Evolutionary conservation across 2,888 invertebrate genomes (phyloP).

Genomic region (Crematogaster levior): DNA sequence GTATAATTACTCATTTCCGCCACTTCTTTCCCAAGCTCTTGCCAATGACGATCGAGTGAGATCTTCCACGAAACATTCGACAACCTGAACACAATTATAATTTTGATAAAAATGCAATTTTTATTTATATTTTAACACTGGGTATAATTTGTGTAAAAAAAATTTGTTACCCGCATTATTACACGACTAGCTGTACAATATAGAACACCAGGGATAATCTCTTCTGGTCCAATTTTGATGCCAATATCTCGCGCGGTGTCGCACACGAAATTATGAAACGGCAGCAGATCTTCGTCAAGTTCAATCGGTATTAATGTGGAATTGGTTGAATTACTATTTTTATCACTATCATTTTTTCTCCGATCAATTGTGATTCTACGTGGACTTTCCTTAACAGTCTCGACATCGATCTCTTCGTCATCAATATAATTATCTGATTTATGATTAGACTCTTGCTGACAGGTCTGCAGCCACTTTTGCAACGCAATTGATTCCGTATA

Average conservation of each 20-base stretch:
- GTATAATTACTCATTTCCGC: conserved; percentile 73
- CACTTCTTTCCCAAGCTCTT: conserved; percentile 79
- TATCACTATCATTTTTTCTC: background rate
- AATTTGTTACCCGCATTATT: conserved; percentile 77
- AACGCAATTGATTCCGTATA: conserved; percentile 77
- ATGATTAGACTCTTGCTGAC: conserved; percentile 59
- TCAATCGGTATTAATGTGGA: conserved; percentile 65
- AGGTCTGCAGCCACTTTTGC: conserved; percentile 78
- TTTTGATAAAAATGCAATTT: background rate
- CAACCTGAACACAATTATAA: conserved; percentile 65
- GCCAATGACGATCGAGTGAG: conserved; percentile 79
- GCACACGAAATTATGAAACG: conserved; percentile 84
- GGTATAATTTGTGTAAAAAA: background rate
- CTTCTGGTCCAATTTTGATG: conserved; percentile 85
- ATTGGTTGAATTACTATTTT: background rate
- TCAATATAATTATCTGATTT: conserved; percentile 51
- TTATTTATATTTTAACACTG: background rate
- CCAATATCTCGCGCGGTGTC: conserved; percentile 86
- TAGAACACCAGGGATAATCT: conserved; percentile 85
- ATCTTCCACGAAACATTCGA: conserved; percentile 81
- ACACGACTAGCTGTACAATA: conserved; percentile 85
- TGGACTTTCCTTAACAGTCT: conserved; percentile 26
- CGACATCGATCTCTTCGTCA: conserved; percentile 66
- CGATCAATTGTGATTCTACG: conserved; percentile 2
- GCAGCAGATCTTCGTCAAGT: conserved; percentile 76